Evolutionary conservation across 2,888 invertebrate species (phyloP), one percentile per base, ranked within the genome.

Genomic region (Cosmia pyralina): DNA sequence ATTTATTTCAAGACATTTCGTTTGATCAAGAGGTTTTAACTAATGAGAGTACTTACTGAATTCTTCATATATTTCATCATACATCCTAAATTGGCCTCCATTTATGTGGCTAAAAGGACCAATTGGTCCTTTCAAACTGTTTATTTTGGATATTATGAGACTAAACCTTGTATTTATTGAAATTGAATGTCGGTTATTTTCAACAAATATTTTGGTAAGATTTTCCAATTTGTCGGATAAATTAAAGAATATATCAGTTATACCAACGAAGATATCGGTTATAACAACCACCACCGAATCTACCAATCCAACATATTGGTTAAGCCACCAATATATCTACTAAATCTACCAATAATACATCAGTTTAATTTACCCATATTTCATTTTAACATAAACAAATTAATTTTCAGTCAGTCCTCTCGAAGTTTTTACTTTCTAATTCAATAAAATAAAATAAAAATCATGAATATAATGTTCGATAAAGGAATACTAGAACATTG

Each of bases 401-500:
- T 19, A 0, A n/a, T 22, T 50, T 48, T 57, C 48, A 65, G 69
- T 72, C 81, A 79, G 53, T 83, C 74, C 71, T 69, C 60, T 19
- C 48, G 28, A 57, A 71, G 48, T 41, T 58, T 6, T 55, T 19
- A 10, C 6, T 48, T 10, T 52, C 0, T 34, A 19, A 59, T 46
- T 59, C 41, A 34, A 17, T 60, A 6, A 57, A 68, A 50, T 57
- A 28, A 28, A n/a, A 28, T 28, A 6, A 60, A 60, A 50, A 53
- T 58, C 65, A 62, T 72, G 58, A 38, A 44, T 71, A n/a, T 73
- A 73, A 64, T 81, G 79, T 79, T 81, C 48, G 28, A 75, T 84
- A 86, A 82, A 76, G 79, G 52, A 70, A 59, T 81, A 86, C 79
- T 75, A 78, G 62, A 59, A 81, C 84, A 88, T 86, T 86, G 88